phyloP scores from a whole-genome alignment of 2,797 vertebrate species.

The Rhincodon typus region DNA sequence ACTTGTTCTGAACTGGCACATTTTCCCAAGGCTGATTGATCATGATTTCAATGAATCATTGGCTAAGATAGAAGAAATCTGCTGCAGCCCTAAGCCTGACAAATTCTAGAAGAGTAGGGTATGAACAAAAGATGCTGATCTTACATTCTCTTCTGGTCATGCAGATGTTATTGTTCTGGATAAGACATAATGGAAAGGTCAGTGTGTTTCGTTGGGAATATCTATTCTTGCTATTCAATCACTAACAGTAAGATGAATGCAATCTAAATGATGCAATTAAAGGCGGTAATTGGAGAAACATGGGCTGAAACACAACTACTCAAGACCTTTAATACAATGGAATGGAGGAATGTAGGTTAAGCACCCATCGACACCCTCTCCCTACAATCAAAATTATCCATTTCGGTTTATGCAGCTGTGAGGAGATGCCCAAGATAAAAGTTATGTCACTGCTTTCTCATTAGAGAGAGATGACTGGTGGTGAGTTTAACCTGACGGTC shows the following conservation, averaged over 20 bases:
- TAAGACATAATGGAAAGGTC: not conserved
- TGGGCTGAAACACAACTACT: not conserved
- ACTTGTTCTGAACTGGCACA: not conserved
- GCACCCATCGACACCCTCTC: not conserved
- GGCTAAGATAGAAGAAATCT: not conserved
- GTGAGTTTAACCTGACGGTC: too few species aligned
- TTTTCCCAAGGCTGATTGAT: not conserved
- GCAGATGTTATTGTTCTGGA: not conserved
- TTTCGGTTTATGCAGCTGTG: not conserved
- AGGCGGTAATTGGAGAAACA: not conserved
- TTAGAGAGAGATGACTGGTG: too few species aligned
- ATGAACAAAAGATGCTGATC: not conserved
- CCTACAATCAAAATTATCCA: not conserved
- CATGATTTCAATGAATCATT: not conserved
- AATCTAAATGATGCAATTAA: not conserved
- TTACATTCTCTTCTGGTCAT: not conserved
- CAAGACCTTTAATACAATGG: not conserved
- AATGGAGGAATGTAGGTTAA: not conserved
- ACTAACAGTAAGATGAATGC: not conserved
- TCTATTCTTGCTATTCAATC: not conserved
- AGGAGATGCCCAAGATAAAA: not conserved
- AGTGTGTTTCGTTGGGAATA: not conserved
- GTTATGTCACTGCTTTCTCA: too few species aligned
- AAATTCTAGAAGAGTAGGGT: not conserved
- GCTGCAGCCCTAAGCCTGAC: not conserved